phyloP scores from a whole-genome alignment of 2,797 vertebrate genomes.

The Chelmon rostratus region DNA sequence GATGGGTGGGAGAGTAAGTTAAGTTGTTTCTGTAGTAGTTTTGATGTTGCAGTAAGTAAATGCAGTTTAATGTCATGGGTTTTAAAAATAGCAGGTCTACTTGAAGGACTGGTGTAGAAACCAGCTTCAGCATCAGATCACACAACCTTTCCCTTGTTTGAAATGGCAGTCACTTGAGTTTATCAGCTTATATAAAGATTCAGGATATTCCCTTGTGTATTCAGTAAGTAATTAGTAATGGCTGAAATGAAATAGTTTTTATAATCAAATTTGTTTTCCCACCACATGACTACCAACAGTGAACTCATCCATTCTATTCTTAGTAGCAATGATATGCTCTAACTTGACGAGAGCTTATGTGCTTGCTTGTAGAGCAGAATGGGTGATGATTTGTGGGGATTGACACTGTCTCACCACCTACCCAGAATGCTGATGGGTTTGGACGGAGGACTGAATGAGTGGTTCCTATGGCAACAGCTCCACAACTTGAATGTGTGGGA shows the following conservation, averaged over 20 bases:
- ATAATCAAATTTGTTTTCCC: neutral
- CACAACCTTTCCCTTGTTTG: neutral
- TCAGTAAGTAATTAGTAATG: slow-evolving; percentile 14
- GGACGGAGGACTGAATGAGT: slow-evolving; percentile 76
- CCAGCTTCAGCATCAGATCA: neutral
- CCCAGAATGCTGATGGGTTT: slow-evolving; percentile 71
- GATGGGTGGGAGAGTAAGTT: no score
- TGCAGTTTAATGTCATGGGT: neutral
- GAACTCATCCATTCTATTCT: slow-evolving; percentile 35
- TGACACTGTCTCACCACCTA: slow-evolving; percentile 57
- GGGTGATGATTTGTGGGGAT: slow-evolving; percentile 54
- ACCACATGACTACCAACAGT: slow-evolving; percentile 8
- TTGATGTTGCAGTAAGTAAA: no score
- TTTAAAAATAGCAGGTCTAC: neutral
- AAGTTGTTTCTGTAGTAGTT: no score
- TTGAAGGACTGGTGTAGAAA: neutral
- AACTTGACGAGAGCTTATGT: slow-evolving; percentile 34
- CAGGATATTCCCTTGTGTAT: neutral
- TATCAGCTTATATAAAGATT: neutral
- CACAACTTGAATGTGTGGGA: slow-evolving; percentile 75
- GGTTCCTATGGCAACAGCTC: slow-evolving; percentile 85
- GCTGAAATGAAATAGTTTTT: neutral
- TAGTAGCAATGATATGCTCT: neutral
- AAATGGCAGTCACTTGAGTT: neutral
- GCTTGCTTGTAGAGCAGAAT: slow-evolving; percentile 32